phyloP scores from a whole-genome alignment of 2,888 invertebrate genomes.

The Hemithea aestivaria region DNA sequence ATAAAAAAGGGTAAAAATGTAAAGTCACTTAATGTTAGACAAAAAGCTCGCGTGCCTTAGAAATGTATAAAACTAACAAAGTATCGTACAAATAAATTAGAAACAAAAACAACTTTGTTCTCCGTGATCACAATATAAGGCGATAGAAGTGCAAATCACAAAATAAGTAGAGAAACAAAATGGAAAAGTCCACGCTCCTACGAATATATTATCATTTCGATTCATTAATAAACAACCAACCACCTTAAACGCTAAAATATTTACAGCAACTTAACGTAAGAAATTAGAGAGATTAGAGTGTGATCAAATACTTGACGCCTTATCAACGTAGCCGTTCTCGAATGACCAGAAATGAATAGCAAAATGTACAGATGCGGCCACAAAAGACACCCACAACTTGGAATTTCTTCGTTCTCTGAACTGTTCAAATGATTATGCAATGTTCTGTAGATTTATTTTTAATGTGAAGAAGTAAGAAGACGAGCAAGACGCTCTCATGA shows the following conservation, averaged over 20 bases:
- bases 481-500: too few relatives aligned
- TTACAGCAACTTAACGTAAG: constrained; percentile 56
- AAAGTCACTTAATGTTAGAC: constrained; percentile 41
- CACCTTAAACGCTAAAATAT: constrained; percentile 55
- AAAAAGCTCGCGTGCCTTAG: constrained; percentile 41
- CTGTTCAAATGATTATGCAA: too few relatives aligned
- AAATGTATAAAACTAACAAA: constrained; percentile 57
- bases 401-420: too few relatives aligned
- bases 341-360: constrained; percentile 67
- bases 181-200: constrained; percentile 36
- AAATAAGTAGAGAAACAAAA: constrained; percentile 38
- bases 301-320: constrained; percentile 35
- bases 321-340: constrained; percentile 15
- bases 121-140: constrained; percentile 65
- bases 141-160: constrained; percentile 29
- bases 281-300: constrained; percentile 65
- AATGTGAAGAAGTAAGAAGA: too few relatives aligned
- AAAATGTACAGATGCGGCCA: too few relatives aligned
- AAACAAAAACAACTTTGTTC: constrained; percentile 78
- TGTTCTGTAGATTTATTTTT: too few relatives aligned
- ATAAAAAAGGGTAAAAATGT: constrained; percentile 27
- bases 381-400: too few relatives aligned
- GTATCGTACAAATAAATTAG: constrained; percentile 76
- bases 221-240: constrained; percentile 58
- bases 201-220: constrained; percentile 65